Conservation (phyloP, 2,113 vertebrate genomes). For the Urocolius indicus region DNA sequence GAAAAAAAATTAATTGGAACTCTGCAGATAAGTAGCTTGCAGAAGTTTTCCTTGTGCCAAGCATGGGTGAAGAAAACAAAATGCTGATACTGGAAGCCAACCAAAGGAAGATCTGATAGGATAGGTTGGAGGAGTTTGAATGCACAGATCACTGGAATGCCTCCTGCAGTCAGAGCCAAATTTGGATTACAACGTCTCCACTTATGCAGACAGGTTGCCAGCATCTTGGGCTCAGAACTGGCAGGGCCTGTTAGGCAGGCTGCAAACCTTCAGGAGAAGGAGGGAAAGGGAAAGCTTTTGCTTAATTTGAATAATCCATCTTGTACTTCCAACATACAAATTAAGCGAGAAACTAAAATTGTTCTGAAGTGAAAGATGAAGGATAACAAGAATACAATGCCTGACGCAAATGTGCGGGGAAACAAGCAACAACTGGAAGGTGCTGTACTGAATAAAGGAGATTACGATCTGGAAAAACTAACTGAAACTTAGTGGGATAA, state of each 20-base stretch:
- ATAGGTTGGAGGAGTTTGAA: constrained; percentile 5
- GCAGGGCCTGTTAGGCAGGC: constrained; percentile 55
- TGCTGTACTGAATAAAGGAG: constrained; percentile 46
- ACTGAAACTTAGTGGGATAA: constrained; percentile 55
- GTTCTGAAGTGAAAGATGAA: constrained; percentile 64
- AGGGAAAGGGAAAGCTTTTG: constrained; percentile 65
- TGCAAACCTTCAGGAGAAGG: constrained; percentile 50
- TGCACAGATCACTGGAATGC: constrained; percentile 47
- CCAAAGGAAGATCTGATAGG: constrained; percentile 5
- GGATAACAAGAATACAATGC: constrained; percentile 54
- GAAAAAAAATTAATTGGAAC: not conserved
- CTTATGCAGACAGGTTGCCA: constrained; percentile 53
- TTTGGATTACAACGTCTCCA: constrained; percentile 54
- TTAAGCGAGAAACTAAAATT: constrained; percentile 67
- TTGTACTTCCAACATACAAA: constrained; percentile 69
- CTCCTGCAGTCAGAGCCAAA: constrained; percentile 1
- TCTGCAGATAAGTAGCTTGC: not conserved
- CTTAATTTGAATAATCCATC: constrained; percentile 63
- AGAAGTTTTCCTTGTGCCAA: not conserved
- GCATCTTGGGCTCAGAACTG: constrained; percentile 47
- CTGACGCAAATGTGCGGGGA: constrained; percentile 39
- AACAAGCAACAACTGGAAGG: constrained; percentile 69
- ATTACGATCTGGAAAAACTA: constrained; percentile 46
- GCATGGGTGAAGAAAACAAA: constrained; percentile 30
- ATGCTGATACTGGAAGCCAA: constrained; percentile 22